A percentile compares a stretch with the other conserved stretches of the same genome.
These are phyloP conservation scores for Cremastinae sp. DNA, from an alignment of 2,888 invertebrate species.

Conservation along the genomic window DNA sequence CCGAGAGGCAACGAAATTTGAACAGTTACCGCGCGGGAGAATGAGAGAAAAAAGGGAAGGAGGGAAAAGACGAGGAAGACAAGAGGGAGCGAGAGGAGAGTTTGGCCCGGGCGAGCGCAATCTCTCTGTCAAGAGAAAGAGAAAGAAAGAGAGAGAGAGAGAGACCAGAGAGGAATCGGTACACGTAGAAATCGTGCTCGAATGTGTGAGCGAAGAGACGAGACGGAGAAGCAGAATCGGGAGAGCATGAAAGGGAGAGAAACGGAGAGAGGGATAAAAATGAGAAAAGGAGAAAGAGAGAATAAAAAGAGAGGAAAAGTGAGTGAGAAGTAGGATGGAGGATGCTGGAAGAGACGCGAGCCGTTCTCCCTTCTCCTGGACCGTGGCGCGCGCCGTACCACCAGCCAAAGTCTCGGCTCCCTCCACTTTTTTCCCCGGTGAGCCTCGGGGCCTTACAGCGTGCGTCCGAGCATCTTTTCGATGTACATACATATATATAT, in stretches of 20 bases:
- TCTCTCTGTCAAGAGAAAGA: conserved; percentile 50
- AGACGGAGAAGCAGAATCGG: conserved; percentile 59
- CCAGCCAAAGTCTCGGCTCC: conserved; percentile 64
- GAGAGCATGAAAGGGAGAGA: conserved; percentile 61
- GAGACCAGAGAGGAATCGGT: conserved; percentile 38
- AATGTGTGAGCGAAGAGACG: conserved; percentile 49
- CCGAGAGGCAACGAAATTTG: conserved; percentile 74
- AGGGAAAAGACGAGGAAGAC: conserved; percentile 49
- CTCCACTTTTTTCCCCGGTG: conserved; percentile 17
- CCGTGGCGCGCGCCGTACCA: conserved; percentile 78
- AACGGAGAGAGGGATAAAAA: conserved; percentile 52
- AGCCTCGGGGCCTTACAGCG: conserved; percentile 68
- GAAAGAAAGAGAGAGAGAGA: neutral
- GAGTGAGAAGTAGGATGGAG: conserved; percentile 53
- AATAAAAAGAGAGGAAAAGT: conserved; percentile 62
- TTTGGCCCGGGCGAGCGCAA: conserved; percentile 57
- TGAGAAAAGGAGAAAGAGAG: conserved; percentile 45
- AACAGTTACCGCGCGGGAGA: conserved; percentile 74
- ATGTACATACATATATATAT: too few relatives aligned
- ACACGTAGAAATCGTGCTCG: conserved; percentile 38
- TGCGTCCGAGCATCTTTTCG: conserved; percentile 63
- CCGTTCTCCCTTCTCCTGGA: conserved; percentile 74
- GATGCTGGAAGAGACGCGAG: conserved; percentile 76
- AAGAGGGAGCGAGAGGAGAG: conserved; percentile 39
- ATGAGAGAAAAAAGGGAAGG: conserved; percentile 30